A percentile compares a stretch with the other conserved stretches of the same genome.
Conservation (phyloP, 2,113 vertebrate species). For the Puma concolor region DNA sequence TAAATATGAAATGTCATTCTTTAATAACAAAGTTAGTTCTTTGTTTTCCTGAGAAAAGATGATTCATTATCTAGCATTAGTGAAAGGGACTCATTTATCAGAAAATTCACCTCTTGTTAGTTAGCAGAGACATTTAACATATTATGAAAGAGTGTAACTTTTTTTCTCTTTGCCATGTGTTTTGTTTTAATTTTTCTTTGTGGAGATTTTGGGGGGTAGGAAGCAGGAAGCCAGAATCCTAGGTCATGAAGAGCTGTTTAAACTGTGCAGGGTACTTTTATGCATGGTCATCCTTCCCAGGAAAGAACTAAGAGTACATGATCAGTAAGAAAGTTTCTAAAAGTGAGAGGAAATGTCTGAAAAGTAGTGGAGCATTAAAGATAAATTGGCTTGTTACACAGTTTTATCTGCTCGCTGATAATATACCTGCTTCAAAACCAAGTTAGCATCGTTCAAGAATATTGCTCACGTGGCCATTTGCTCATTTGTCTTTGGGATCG, state of each 20-base stretch:
- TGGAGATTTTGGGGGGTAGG: not conserved
- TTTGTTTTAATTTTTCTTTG: not conserved
- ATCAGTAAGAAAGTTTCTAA: not conserved
- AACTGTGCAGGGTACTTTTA: not conserved
- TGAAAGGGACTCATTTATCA: not conserved
- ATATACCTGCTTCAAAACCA: not conserved
- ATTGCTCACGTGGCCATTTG: not conserved
- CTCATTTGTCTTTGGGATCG: not conserved
- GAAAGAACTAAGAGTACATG: not conserved
- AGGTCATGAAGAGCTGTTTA: not conserved
- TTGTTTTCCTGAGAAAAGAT: not conserved
- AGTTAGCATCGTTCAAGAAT: not conserved
- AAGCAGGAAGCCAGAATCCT: not conserved
- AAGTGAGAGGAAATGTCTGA: not conserved
- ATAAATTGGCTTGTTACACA: not conserved
- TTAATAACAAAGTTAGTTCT: not conserved
- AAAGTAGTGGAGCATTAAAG: not conserved
- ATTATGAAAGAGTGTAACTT: not conserved
- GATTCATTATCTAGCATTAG: not conserved
- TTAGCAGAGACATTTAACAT: not conserved
- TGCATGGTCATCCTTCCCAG: not conserved
- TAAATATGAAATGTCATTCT: not conserved
- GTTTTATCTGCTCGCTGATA: not conserved
- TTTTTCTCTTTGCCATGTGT: not conserved
- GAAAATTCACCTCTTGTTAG: not conserved